phyloP scores from a whole-genome alignment of 92 coral and sea anemone species.

The Epizoanthus rinbou region DNA sequence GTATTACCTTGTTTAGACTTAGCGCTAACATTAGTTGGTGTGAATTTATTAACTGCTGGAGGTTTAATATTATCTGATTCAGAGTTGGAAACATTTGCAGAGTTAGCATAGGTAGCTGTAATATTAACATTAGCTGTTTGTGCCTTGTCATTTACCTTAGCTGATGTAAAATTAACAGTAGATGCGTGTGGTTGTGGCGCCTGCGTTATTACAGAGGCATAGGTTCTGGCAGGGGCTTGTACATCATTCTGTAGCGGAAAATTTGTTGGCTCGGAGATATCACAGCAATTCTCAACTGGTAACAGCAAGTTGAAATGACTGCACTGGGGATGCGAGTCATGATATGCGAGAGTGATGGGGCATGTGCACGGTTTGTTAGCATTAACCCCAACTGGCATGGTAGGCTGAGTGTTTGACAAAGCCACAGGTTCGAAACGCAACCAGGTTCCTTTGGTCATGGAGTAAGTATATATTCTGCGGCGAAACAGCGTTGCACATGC shows the following conservation, averaged over 20 bases:
- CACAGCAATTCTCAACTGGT: slow-evolving; percentile 46
- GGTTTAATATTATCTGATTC: background rate
- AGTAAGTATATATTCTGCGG: slow-evolving; percentile 46
- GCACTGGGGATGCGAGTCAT: slow-evolving; percentile 17
- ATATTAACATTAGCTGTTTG: background rate
- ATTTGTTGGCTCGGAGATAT: slow-evolving; percentile 48
- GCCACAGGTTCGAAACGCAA: slow-evolving; percentile 49
- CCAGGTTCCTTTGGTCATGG: slow-evolving; percentile 49
- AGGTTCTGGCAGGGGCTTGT: slow-evolving; percentile 34
- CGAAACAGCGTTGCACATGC: slow-evolving; percentile 69
- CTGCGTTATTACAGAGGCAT: slow-evolving; percentile 30
- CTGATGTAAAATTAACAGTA: slow-evolving; percentile 28
- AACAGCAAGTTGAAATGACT: background rate
- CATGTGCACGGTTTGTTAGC: slow-evolving; percentile 51
- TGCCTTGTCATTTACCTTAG: background rate
- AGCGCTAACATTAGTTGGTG: background rate
- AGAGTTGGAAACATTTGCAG: background rate
- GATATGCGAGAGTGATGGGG: slow-evolving; percentile 55
- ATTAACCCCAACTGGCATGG: background rate
- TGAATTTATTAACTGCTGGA: background rate
- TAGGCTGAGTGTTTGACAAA: background rate
- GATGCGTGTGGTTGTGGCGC: background rate
- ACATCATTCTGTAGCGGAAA: slow-evolving; percentile 19
- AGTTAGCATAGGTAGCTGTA: background rate
- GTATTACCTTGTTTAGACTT: background rate